phyloP scores from a whole-genome alignment of 1,140 invertebrate species.

The Galleria mellonella region DNA sequence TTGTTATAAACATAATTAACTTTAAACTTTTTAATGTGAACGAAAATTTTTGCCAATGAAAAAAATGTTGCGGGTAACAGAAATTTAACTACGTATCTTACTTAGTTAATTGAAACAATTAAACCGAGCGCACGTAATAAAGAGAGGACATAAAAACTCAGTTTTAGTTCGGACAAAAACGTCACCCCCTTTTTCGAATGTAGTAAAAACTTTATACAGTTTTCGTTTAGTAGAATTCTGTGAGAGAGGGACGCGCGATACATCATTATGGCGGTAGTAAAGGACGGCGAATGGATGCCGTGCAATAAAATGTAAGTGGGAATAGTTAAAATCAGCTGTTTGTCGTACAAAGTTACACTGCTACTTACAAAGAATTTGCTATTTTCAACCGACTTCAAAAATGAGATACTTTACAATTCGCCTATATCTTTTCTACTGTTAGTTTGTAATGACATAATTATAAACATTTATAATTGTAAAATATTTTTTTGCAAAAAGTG shows the following conservation, averaged over 20 bases:
- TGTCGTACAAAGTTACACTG: slow-evolving; percentile 1
- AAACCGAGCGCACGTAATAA: slow-evolving; percentile 25
- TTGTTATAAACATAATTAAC: no score
- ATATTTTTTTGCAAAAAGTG: no score
- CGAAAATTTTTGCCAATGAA: no score
- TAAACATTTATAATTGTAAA: no score
- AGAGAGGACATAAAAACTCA: slow-evolving; percentile 20
- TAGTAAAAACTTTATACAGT: slow-evolving; percentile 19
- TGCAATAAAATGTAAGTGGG: slow-evolving; percentile 4
- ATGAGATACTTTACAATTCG: no score
- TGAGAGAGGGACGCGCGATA: background rate
- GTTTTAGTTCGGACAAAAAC: slow-evolving; percentile 22
- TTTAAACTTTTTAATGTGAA: no score
- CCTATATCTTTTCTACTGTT: no score
- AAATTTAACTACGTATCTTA: slow-evolving; percentile 21
- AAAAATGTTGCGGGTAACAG: slow-evolving; percentile 5
- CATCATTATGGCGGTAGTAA: background rate
- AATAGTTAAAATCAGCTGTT: slow-evolving; percentile 2
- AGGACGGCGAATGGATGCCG: background rate
- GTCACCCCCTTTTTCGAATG: slow-evolving; percentile 15
- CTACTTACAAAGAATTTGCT: no score
- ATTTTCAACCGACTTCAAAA: no score
- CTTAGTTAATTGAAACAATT: slow-evolving; percentile 44
- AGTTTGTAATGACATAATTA: no score
- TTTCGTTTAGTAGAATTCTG: slow-evolving; percentile 6